phyloP scores from a whole-genome alignment of 2,888 invertebrate species.

The Amiota mariae region DNA sequence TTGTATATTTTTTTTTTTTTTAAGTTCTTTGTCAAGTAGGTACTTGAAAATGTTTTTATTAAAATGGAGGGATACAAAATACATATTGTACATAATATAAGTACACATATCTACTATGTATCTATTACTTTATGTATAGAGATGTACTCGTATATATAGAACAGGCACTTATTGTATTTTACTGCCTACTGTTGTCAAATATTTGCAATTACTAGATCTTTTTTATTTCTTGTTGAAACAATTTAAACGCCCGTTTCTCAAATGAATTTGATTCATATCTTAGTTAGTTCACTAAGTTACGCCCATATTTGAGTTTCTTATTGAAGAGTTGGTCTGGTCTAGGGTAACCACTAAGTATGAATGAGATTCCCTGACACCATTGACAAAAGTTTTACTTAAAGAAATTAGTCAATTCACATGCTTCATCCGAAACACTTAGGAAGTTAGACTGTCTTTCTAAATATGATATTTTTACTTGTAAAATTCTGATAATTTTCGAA shows the following conservation, averaged over 20 bases:
- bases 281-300: not conserved
- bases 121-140: too few relatives aligned
- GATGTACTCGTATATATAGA: too few relatives aligned
- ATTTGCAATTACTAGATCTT: slow-evolving; percentile 18
- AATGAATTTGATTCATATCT: not conserved
- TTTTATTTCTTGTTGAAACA: not conserved
- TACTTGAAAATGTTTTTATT: slow-evolving; percentile 26
- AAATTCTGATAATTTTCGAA: too few relatives aligned
- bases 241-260: not conserved
- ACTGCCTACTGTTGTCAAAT: slow-evolving; percentile 31
- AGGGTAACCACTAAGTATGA: too few relatives aligned
- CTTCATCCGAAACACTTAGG: too few relatives aligned
- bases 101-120: too few relatives aligned
- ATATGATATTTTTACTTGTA: too few relatives aligned
- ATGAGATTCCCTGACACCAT: too few relatives aligned
- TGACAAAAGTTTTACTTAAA: too few relatives aligned
- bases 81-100: too few relatives aligned
- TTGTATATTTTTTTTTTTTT: not conserved
- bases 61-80: slow-evolving; percentile 23
- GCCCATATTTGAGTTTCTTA: slow-evolving; percentile 44
- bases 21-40: slow-evolving; percentile 13
- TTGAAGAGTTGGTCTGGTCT: not conserved
- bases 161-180: slow-evolving; percentile 17
- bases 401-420: too few relatives aligned
- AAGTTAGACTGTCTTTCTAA: too few relatives aligned